Base-by-base conservation (phyloP, 2,797 vertebrate species). In the Adrianichthys oophorus region DNA sequence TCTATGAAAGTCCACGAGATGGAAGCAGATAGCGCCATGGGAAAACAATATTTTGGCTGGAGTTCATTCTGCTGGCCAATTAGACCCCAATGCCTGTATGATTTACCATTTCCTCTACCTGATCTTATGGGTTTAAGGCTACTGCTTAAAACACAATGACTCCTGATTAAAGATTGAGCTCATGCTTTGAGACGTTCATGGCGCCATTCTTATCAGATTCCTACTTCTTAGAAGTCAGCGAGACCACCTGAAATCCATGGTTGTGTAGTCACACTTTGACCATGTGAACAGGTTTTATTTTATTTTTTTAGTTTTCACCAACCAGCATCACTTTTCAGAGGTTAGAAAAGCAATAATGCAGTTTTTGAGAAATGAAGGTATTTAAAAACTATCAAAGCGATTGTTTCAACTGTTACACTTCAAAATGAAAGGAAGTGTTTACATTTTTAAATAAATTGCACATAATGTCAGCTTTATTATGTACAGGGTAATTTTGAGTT, bases 1-100 rank as follows among this genome's bases (percentile, higher is more conserved):
- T 92, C 92, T 93, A 90, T 92, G 88, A 93, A 91, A 93, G 91
- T 91, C 91, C 89, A 88, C 90, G 87, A 93, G 93, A 93, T 93
- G 89, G 92, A 94, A 94, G 91, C 87, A 92, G 93, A 94, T 95
- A 93, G 89, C 52, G 70, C 86, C 90, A 69, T 77, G 92, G 87
- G 85, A 87, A 87, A 91, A 89, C 83, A 90, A 92, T 91, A 84
- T 90, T 87, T 88, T 83, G 88, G 74, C 89, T 73, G n/a, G 82
- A 89, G 81, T 85, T 92, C 77, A 76, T 90, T 85, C 85, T 88
- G 89, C 84, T 76, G 80, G 76, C 80, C 90, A 89, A 88, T 90
- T 91, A 80, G 83, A 79, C 77, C 73, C 79, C 76, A 80, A 84
- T 82, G 82, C 79, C 78, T 87, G 74, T 89, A 87, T 92, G 87